Base-by-base conservation (phyloP, 2,113 vertebrate species). In the Taurulus bubalis region DNA sequence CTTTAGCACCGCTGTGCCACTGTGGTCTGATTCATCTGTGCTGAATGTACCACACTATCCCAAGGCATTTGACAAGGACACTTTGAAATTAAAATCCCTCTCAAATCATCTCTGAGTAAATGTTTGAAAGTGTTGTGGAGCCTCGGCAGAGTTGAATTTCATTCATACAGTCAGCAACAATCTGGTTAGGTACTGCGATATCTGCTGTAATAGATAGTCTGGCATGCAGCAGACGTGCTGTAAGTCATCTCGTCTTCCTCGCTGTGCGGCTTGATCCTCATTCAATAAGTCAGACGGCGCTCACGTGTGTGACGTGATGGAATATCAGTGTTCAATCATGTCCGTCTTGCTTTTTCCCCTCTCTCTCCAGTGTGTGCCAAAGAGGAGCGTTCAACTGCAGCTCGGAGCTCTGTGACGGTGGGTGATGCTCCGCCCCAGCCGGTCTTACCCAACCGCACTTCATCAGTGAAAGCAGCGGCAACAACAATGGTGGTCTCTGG, bases 331-430 rank as follows among this genome's bases (percentile, higher is more conserved):
- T 77, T 67, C 53, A 22, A 15, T 56, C 38, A 71, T 55, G 53
- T 72, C n/a, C 45, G 20, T 20, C 5, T 20, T 22, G 14, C 72
- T 8, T 34, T 4, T 22, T 30, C 18, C 18, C 67, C 24, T 22
- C 42, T 24, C 14, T 58, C 42, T 78, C 42, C 82, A 97, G 96
- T 8, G 15, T 95, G 70, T 97, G 96, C 85, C 81, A 64, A 15
- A 83, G 72, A 2, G 96, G 96, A 3, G 45, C 28, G 79, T 97
- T 97, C 89, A 93, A n/a, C 92, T 97, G 96, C 62, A 94, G 93
- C 16, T 87, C 89, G 3, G 58, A 92, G 4, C 64, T 78, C 71
- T 97, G 96, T 67, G 88, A 94, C 2, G 96, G 97, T 97, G 92
- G 96, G 96, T 92, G 56, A 67, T 47, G 53, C 64, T 34, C 34